Conservation (phyloP, 2,888 invertebrate genomes). For the Dendrolimus houi region DNA sequence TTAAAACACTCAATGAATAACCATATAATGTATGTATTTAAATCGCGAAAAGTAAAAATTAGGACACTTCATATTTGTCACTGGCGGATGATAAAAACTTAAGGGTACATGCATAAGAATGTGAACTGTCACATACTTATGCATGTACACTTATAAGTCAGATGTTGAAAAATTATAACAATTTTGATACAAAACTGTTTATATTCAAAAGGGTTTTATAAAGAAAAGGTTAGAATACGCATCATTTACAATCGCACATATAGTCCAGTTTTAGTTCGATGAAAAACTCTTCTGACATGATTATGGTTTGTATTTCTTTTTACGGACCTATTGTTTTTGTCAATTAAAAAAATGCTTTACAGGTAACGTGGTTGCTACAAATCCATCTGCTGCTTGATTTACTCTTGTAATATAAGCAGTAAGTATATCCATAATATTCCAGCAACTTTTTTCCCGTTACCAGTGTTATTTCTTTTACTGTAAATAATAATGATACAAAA, state of each 20-base stretch:
- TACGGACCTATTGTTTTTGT: conserved; percentile 1
- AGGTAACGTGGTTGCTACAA: not conserved
- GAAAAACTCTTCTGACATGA: not conserved
- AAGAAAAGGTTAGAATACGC: too few relatives aligned
- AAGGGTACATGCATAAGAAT: too few relatives aligned
- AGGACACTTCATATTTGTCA: too few relatives aligned
- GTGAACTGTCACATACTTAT: too few relatives aligned
- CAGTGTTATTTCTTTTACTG: conserved; percentile 18
- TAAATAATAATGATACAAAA: conserved; percentile 1
- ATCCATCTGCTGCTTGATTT: not conserved
- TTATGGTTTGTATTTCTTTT: not conserved
- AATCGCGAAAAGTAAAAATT: too few relatives aligned
- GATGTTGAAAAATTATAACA: too few relatives aligned
- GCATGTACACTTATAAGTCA: too few relatives aligned
- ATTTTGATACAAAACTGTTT: too few relatives aligned
- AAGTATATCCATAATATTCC: not conserved
- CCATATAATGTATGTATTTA: too few relatives aligned
- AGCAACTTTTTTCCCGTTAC: not conserved
- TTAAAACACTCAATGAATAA: too few relatives aligned
- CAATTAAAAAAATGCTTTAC: not conserved
- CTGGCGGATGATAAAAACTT: too few relatives aligned
- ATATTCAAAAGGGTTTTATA: too few relatives aligned
- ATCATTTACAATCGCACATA: not conserved
- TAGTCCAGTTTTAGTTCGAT: not conserved
- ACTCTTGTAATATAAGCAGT: not conserved